phyloP scores from a whole-genome alignment of 2,888 invertebrate genomes.

The Linnaemya vulpina region DNA sequence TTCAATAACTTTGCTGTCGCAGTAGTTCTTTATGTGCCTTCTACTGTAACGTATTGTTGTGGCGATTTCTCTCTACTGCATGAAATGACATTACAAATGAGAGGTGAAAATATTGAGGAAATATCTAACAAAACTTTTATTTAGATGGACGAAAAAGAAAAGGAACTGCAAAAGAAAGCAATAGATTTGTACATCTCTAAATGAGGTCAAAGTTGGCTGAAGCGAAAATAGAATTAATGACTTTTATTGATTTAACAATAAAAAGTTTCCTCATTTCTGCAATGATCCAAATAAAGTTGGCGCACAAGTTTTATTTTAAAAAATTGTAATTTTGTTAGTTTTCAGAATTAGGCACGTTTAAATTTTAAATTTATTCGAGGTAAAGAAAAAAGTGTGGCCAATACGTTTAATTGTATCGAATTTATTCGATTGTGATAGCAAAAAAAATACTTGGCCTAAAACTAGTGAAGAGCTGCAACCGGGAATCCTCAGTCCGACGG shows the following conservation, averaged over 20 bases:
- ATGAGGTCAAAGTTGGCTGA: slow-evolving; percentile 58
- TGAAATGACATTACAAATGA: slow-evolving; percentile 60
- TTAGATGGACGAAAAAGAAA: background rate
- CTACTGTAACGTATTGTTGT: slow-evolving; percentile 53
- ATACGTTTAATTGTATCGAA: no score
- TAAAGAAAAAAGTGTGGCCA: background rate
- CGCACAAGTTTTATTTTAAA: background rate
- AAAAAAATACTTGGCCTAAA: no score
- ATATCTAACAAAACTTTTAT: slow-evolving; percentile 42
- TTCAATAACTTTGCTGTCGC: slow-evolving; percentile 52
- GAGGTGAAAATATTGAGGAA: slow-evolving; percentile 59
- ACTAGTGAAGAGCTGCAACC: no score
- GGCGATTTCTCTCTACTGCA: slow-evolving; percentile 31
- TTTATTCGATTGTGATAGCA: no score
- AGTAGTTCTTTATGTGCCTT: slow-evolving; percentile 42
- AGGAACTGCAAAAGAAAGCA: slow-evolving; percentile 13
- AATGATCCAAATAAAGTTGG: slow-evolving; percentile 44
- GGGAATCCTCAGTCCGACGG: no score
- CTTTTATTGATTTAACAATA: slow-evolving; percentile 64
- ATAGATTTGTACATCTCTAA: slow-evolving; percentile 50
- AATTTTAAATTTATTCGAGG: slow-evolving; percentile 18
- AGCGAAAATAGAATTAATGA: slow-evolving; percentile 56
- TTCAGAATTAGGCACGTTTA: slow-evolving; percentile 7
- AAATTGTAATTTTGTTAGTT: slow-evolving; percentile 6
- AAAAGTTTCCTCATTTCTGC: slow-evolving; percentile 27